phyloP scores from a whole-genome alignment of 2,888 invertebrate genomes.

The Cryptocephalus moraei region DNA sequence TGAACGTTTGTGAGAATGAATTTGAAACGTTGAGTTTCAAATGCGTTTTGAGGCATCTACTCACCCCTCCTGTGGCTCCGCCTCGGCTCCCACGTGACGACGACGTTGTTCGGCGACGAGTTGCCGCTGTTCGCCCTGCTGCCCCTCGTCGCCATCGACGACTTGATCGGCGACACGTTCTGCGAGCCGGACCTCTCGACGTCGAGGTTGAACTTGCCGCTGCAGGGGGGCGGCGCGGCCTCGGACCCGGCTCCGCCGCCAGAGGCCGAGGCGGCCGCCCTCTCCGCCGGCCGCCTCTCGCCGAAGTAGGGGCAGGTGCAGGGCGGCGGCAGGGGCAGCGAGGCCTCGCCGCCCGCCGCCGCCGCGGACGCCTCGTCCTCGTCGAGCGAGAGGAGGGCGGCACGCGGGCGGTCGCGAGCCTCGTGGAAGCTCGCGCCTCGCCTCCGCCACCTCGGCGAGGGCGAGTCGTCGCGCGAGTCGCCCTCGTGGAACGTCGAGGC shows the following conservation, averaged over 20 bases:
- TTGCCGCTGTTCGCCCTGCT: conserved; percentile 23
- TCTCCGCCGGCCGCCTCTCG: conserved; percentile 35
- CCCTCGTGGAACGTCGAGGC: conserved; percentile 45
- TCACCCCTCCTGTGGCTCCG: conserved; percentile 43
- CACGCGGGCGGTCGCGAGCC: conserved; percentile 15
- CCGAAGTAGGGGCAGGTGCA: conserved; percentile 78
- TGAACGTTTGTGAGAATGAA: too few relatives aligned
- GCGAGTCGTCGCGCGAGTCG: conserved; percentile 32
- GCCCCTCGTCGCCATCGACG: conserved; percentile 16
- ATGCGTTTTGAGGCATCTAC: too few relatives aligned
- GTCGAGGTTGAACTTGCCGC: conserved; percentile 20
- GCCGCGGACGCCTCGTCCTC: conserved; percentile 18
- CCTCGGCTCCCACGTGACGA: conserved; percentile 64
- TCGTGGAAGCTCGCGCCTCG: conserved; percentile 40
- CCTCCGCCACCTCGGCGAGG: conserved; percentile 35
- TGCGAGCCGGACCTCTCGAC: conserved; percentile 31
- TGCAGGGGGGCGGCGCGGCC: background rate
- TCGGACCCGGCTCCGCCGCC: background rate
- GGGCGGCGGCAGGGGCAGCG: conserved; percentile 56
- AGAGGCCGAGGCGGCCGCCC: background rate
- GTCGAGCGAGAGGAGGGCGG: conserved; percentile 20
- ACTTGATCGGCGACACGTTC: conserved; percentile 38
- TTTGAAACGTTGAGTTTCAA: too few relatives aligned
- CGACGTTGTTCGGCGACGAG: conserved; percentile 30
- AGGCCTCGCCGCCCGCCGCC: conserved; percentile 15